Base-by-base conservation (phyloP, 2,888 invertebrate genomes). In the Drosophila neonasuta region DNA sequence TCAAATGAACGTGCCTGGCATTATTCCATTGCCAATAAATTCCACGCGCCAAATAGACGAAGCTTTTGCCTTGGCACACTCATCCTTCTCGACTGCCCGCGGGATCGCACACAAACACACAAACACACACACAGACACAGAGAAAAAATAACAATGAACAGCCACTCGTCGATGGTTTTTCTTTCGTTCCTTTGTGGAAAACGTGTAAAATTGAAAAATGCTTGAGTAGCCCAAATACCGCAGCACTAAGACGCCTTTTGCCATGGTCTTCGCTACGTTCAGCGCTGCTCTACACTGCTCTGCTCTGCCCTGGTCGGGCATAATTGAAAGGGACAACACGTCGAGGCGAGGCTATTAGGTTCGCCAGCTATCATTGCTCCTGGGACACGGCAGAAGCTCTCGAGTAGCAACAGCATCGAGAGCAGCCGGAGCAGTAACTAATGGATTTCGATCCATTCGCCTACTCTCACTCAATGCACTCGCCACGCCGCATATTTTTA, bases 1-100 rank as follows among this genome's bases (percentile, higher is more conserved):
- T 87, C 87, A 87, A 88, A 88, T 87, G 88, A 82, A 87, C 87
- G 87, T 87, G 88, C 87, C 84, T 73, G 77, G 88, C 88, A 88
- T 87, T 88, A 88, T 88, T 76, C 80, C 76, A 70, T 70, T 74
- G 71, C 81, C 87, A 88, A 87, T 87, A 87, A 87, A 88, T 88
- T 86, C 81, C 71, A 81, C 75, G 81, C 76, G 75, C 73, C 77
- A 80, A 86, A 81, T 74, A 80, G 83, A 83, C 74, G 73, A 81
- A 81, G 71, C 70, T 68, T 59, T 71, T 62, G 71, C 54, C 48
- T 61, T 52, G 51, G 24, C 24, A 4, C 24, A 24, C 24, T 24
- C 20, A 20, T 20, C 20, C 20, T 20, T 20, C 20, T 20, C 24
- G 6, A 24, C 59, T 54, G 56, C 78, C 77, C 78, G 69, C 69